Percentiles rank a stretch among this genome's conserved stretches.
phyloP scores from a whole-genome alignment of 1,140 invertebrate genomes.

The Papilio aristodemus region DNA sequence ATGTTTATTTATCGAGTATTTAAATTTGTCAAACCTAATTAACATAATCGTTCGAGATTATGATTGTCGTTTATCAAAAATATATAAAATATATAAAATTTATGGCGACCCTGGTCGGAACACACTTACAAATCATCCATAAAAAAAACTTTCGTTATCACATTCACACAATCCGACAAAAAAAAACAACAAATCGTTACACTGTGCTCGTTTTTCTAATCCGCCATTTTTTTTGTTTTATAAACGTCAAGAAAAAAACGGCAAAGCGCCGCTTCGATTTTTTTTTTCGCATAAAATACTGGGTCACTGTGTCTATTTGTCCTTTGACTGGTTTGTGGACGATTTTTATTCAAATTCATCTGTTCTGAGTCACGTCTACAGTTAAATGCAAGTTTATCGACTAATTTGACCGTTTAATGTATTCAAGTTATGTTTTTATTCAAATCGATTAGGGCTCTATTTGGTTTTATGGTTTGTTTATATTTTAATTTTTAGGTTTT shows the following conservation, averaged over 20 bases:
- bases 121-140: constrained; percentile 23
- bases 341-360: constrained; percentile 55
- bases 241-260: constrained; percentile 51
- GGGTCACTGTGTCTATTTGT: constrained; percentile 63
- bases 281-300: constrained; percentile 52
- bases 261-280: constrained; percentile 43
- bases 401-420: constrained; percentile 43
- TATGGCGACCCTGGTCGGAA: constrained; percentile 17
- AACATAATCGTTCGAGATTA: too few relatives aligned
- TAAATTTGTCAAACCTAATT: too few relatives aligned
- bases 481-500: constrained; percentile 40
- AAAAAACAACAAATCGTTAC: constrained; percentile 54
- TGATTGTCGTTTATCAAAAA: too few relatives aligned
- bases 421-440: constrained; percentile 44
- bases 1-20: too few relatives aligned
- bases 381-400: constrained; percentile 43
- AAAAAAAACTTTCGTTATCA: constrained; percentile 60
- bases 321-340: constrained; percentile 53
- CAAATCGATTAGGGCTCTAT: constrained; percentile 45
- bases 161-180: constrained; percentile 43
- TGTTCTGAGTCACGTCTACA: constrained; percentile 48
- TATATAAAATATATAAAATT: neutral
- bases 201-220: constrained; percentile 40
- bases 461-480: constrained; percentile 54
- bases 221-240: constrained; percentile 56